phyloP scores from a whole-genome alignment of 2,888 invertebrate species.

The Sepiola atlantica region DNA sequence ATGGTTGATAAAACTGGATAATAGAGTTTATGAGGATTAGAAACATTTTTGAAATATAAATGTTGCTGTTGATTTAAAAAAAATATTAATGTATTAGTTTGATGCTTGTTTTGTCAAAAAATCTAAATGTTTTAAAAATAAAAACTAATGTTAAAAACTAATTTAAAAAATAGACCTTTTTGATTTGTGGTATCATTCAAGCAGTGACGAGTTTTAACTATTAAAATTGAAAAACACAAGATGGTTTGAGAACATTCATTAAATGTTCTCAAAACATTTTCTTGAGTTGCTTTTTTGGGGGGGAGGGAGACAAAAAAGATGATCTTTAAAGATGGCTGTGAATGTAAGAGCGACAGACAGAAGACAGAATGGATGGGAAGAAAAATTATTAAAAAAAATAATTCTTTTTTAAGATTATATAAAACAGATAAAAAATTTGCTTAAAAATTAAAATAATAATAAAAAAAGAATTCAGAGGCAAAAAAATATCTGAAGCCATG shows the following conservation, averaged over 20 bases:
- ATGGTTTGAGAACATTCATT: background rate
- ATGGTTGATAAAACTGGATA: background rate
- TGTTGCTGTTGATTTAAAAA: background rate
- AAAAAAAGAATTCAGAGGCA: background rate
- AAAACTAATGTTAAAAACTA: background rate
- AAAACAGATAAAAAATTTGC: background rate
- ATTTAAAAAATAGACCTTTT: background rate
- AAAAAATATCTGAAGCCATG: constrained; percentile 16
- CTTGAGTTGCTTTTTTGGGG: background rate
- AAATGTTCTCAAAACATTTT: background rate
- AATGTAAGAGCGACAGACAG: background rate
- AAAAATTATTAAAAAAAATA: background rate
- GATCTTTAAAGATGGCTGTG: constrained; percentile 1
- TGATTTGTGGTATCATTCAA: background rate
- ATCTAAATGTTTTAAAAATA: background rate
- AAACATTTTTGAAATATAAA: background rate
- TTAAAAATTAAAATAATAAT: background rate
- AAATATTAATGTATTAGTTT: background rate
- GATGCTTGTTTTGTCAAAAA: background rate
- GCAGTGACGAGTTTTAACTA: background rate
- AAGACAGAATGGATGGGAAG: background rate
- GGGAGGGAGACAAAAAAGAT: background rate
- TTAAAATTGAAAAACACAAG: background rate
- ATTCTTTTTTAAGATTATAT: background rate
- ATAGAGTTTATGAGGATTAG: background rate